Conservation (phyloP, 1,140 invertebrate genomes). For the Batillaria attramentaria region DNA sequence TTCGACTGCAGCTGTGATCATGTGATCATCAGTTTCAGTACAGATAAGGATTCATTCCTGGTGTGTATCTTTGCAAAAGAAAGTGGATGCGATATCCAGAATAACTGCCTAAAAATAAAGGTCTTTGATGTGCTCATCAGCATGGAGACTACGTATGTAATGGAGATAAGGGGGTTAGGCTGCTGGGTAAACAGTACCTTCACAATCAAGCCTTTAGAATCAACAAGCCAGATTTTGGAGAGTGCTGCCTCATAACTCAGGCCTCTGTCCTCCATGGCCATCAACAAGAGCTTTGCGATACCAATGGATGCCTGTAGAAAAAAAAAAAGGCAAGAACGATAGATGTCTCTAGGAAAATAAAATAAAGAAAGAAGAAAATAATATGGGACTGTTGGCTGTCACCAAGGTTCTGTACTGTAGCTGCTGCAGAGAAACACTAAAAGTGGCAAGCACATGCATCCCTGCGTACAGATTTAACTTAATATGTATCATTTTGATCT, state of each 20-base stretch:
- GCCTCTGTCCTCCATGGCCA: conserved; percentile 67
- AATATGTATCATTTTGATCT: too few relatives aligned
- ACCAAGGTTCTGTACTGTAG: too few relatives aligned
- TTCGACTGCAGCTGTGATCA: too few relatives aligned
- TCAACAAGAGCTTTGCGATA: conserved; percentile 69
- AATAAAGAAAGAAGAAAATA: too few relatives aligned
- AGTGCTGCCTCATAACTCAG: conserved; percentile 61
- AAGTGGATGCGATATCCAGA: neutral
- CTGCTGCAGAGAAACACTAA: too few relatives aligned
- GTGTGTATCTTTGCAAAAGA: neutral
- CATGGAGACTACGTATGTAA: neutral
- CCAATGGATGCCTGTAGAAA: conserved; percentile 70
- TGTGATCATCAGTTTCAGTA: too few relatives aligned
- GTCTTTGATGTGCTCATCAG: neutral
- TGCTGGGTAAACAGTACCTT: conserved; percentile 48
- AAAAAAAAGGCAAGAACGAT: too few relatives aligned
- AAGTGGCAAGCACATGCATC: too few relatives aligned
- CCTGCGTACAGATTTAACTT: too few relatives aligned
- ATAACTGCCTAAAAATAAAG: too few relatives aligned
- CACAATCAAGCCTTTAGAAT: conserved; percentile 68
- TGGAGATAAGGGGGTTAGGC: neutral
- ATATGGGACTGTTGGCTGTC: too few relatives aligned
- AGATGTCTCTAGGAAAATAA: too few relatives aligned
- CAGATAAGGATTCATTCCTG: neutral
- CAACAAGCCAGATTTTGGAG: conserved; percentile 70